Percentiles rank a stretch among this genome's conserved stretches.
Evolutionary conservation across 2,113 vertebrate genomes (phyloP).

Genomic region (Chlorocebus sabaeus): DNA sequence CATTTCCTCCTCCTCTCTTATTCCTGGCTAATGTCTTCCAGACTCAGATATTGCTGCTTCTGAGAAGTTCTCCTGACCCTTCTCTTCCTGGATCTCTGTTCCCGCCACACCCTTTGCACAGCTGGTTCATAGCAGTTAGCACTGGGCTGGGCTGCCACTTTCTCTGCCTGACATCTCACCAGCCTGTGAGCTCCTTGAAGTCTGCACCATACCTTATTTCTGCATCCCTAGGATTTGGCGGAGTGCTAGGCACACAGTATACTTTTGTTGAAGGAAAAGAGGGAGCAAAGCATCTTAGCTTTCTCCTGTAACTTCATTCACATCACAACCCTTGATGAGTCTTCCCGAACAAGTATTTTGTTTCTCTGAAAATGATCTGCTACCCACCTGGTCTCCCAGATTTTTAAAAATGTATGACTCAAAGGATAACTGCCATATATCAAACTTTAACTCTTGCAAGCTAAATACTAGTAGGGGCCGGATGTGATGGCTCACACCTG

Average conservation of each 20-base stretch:
- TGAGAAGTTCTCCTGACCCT: not conserved
- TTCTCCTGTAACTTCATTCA: not conserved
- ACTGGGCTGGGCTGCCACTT: not conserved
- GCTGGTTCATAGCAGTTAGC: not conserved
- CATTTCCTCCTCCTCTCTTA: not conserved
- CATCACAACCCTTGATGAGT: not conserved
- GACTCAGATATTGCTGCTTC: not conserved
- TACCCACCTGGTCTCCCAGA: not conserved
- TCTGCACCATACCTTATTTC: not conserved
- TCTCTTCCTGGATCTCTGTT: not conserved
- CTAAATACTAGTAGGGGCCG: not conserved
- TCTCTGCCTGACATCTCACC: not conserved
- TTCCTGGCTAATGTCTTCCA: not conserved
- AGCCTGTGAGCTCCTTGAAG: not conserved
- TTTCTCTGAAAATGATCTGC: conserved; percentile 10
- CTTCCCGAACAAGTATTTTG: not conserved
- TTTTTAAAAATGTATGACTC: not conserved
- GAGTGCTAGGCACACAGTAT: not conserved
- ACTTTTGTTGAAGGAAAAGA: not conserved
- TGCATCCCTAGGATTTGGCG: not conserved
- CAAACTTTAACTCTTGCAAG: not conserved
- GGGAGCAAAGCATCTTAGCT: not conserved
- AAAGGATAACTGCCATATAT: not conserved
- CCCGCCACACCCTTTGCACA: not conserved
- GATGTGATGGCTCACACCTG: not conserved